Conservation (phyloP, 2,113 vertebrate genomes). For the Daubentonia madagascariensis region DNA sequence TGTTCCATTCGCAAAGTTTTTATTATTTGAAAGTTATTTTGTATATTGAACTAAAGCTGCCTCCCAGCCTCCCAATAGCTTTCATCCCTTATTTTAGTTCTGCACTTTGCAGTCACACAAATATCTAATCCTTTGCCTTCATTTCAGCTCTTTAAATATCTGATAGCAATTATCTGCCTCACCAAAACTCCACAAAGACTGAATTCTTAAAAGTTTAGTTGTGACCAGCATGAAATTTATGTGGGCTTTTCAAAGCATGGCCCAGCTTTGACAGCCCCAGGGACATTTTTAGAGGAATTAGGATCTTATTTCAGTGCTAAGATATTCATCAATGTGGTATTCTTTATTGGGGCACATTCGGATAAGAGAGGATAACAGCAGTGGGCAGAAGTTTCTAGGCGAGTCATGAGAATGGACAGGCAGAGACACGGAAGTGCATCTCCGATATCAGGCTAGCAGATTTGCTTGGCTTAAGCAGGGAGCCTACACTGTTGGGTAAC, state of each 20-base stretch:
- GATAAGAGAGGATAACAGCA: background rate
- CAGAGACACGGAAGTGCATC: background rate
- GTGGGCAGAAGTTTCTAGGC: background rate
- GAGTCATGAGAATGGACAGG: background rate
- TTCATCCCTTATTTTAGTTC: background rate
- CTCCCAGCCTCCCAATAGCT: background rate
- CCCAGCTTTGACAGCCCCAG: background rate
- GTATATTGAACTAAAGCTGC: background rate
- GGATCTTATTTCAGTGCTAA: background rate
- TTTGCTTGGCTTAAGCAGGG: background rate
- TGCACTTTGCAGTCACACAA: background rate
- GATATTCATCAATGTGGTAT: background rate
- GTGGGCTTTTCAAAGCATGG: background rate
- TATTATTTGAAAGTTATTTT: background rate
- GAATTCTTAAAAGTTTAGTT: background rate
- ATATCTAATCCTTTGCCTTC: background rate
- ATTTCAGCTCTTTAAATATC: background rate
- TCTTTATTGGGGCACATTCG: background rate
- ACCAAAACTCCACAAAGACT: background rate
- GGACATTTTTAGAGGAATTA: background rate
- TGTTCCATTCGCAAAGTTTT: background rate
- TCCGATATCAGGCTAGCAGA: background rate
- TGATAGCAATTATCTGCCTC: background rate
- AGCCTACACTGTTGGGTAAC: rapidly evolving
- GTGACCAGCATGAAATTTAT: background rate